A percentile compares a stretch with the other conserved stretches of the same genome.
phyloP scores from a whole-genome alignment of 2,797 vertebrate species.

The Meda fulgida region DNA sequence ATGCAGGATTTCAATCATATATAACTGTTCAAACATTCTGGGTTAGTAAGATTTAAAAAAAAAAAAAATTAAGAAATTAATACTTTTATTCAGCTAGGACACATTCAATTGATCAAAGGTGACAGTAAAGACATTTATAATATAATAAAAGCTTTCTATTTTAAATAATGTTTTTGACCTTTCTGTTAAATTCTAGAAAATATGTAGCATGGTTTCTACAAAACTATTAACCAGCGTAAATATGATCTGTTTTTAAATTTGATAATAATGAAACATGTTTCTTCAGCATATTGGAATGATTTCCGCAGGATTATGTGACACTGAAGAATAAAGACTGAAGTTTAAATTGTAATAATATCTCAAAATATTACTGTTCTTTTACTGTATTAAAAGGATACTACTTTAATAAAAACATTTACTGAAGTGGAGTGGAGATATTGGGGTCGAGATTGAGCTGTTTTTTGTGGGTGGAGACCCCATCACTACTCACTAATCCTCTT shows the following conservation, averaged over 20 bases:
- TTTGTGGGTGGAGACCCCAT: neutral
- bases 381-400: neutral
- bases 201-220: neutral
- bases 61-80: too few species aligned
- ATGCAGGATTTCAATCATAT: neutral
- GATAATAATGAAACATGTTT: neutral
- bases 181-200: neutral
- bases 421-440: neutral
- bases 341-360: neutral
- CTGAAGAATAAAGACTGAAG: neutral
- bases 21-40: too few species aligned
- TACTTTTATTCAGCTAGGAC: neutral
- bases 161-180: neutral
- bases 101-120: neutral
- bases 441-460: neutral
- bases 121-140: neutral
- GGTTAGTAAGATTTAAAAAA: too few species aligned
- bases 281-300: neutral
- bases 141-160: neutral
- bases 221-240: neutral
- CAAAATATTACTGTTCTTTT: neutral
- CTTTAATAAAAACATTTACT: neutral
- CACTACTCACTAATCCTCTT: slow-evolving; percentile 26
- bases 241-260: neutral
- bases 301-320: too few species aligned